These are phyloP conservation scores for Euzophera pinguis DNA, from an alignment of 2,888 invertebrate species.

Conservation along the genomic window DNA sequence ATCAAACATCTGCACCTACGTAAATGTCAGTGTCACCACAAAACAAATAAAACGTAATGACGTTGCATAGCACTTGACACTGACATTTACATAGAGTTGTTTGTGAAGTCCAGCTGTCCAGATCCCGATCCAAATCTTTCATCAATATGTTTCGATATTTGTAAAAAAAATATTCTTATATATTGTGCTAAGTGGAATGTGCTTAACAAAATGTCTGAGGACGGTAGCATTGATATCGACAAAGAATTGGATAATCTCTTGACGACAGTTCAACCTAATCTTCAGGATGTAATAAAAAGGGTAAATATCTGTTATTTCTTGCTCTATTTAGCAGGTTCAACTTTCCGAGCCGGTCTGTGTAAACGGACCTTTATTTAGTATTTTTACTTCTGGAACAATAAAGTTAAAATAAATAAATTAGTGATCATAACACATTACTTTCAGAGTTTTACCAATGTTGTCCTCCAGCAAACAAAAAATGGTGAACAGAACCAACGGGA, in stretches of 20 bases:
- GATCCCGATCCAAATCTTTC: background rate
- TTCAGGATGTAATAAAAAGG: slow-evolving; percentile 81
- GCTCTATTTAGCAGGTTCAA: no score
- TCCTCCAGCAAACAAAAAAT: slow-evolving; percentile 70
- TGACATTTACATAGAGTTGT: no score
- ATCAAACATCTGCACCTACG: no score
- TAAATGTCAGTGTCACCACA: no score
- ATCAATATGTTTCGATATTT: slow-evolving; percentile 31
- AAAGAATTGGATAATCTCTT: slow-evolving; percentile 71
- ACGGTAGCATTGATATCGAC: slow-evolving; percentile 64
- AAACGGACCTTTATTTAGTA: no score
- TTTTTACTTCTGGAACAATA: no score
- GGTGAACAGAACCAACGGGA: slow-evolving; percentile 68
- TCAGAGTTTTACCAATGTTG: slow-evolving; percentile 81
- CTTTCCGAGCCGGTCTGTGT: no score
- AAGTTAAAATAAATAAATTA: no score
- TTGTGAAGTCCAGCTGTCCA: no score
- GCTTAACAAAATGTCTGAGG: slow-evolving; percentile 52
- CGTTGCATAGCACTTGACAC: no score
- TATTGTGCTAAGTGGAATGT: slow-evolving; percentile 28
- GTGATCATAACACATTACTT: slow-evolving; percentile 22
- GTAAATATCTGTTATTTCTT: slow-evolving; percentile 34
- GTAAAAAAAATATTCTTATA: background rate
- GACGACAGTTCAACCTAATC: slow-evolving; percentile 72
- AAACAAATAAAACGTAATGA: no score